A percentile compares a stretch with the other conserved stretches of the same genome.
phyloP scores from a whole-genome alignment of 2,113 vertebrate species.

The Ceyx margarethae region DNA sequence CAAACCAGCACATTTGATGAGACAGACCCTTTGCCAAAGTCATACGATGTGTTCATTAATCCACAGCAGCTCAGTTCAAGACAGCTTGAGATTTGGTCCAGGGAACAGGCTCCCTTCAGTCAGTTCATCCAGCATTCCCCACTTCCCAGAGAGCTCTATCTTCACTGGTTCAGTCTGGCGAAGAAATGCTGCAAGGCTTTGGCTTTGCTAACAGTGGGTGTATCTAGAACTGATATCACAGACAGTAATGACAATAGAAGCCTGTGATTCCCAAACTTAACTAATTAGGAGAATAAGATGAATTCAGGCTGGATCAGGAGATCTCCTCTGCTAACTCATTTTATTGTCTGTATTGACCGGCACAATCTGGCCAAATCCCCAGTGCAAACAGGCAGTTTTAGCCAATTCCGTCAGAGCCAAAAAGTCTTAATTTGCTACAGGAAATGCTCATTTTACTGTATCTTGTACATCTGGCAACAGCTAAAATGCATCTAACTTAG shows the following conservation, averaged over 20 bases:
- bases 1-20: not conserved
- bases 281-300: not conserved
- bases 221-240: not conserved
- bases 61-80: not conserved
- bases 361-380: conserved; percentile 64
- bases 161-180: not conserved
- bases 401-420: conserved; percentile 45
- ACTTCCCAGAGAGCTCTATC: not conserved
- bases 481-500: conserved; percentile 63
- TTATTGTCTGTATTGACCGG: conserved; percentile 57
- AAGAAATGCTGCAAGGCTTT: not conserved
- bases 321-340: conserved; percentile 18
- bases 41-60: not conserved
- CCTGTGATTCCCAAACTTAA: not conserved
- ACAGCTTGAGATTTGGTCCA: not conserved
- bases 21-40: not conserved
- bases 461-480: conserved; percentile 64
- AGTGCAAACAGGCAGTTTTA: conserved; percentile 56
- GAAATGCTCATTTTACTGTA: conserved; percentile 65
- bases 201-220: not conserved
- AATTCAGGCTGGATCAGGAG: conserved; percentile 7
- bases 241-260: not conserved
- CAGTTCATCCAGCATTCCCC: not conserved
- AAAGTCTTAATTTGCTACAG: conserved; percentile 65
- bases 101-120: not conserved